Evolutionary conservation across 2,797 vertebrate species (phyloP).

Genomic region (Steatocranus sp.): DNA sequence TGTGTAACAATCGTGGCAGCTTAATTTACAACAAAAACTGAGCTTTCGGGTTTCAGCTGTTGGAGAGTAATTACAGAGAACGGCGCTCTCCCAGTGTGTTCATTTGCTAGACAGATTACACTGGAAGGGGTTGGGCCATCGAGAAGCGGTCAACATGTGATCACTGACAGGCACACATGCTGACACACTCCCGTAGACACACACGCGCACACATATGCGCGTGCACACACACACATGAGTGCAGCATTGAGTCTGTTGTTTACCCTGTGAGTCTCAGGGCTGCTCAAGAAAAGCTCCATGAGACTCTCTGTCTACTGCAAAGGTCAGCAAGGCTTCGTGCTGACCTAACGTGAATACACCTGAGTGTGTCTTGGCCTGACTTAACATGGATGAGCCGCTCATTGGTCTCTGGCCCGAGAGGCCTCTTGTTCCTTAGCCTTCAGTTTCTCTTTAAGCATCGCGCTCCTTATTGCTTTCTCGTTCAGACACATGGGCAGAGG

Average conservation of each 20-base stretch:
- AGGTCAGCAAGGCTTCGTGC: slow-evolving; percentile 60
- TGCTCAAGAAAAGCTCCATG: slow-evolving; percentile 42
- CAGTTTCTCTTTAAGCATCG: neutral
- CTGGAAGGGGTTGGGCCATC: neutral
- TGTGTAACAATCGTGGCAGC: slow-evolving; percentile 8
- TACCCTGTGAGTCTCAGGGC: slow-evolving; percentile 34
- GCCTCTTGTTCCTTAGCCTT: slow-evolving; percentile 50
- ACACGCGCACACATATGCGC: neutral
- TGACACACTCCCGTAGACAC: neutral
- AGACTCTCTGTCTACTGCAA: slow-evolving; percentile 58
- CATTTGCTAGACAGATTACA: slow-evolving; percentile 9
- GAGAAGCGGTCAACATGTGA: slow-evolving; percentile 18
- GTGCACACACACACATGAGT: neutral
- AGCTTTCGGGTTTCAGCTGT: slow-evolving; percentile 7
- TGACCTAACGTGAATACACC: slow-evolving; percentile 62
- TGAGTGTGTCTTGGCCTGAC: slow-evolving; percentile 40
- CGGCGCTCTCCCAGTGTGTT: neutral
- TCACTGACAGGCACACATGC: neutral
- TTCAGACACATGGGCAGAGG: neutral
- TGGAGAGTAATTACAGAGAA: slow-evolving; percentile 28
- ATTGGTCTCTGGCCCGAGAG: slow-evolving; percentile 42
- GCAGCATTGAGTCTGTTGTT: slow-evolving; percentile 45
- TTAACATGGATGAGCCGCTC: slow-evolving; percentile 55
- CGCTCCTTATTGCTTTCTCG: slow-evolving; percentile 27
- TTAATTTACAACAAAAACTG: slow-evolving; percentile 5